These are phyloP conservation scores for Natrix natrix DNA, from an alignment of 2,797 vertebrate species.

Conservation along the genomic window DNA sequence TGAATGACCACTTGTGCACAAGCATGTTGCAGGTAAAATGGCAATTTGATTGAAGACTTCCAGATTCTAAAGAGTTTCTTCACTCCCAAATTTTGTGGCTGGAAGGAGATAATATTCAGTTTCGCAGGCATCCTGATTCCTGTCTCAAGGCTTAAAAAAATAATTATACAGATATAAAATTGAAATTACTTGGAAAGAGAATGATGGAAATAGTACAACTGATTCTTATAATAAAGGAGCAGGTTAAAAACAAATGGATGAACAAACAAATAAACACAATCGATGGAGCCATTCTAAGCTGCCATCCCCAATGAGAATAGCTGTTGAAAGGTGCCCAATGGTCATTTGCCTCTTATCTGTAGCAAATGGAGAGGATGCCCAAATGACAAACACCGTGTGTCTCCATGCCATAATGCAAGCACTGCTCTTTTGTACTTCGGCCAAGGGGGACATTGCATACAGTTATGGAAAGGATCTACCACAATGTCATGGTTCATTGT, in stretches of 20 bases:
- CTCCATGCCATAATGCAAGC: neutral
- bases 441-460: neutral
- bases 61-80: neutral
- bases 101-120: neutral
- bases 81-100: neutral
- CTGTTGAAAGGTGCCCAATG: too few species aligned
- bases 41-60: neutral
- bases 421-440: neutral
- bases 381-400: neutral
- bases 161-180: neutral
- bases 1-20: neutral
- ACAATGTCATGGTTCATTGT: neutral
- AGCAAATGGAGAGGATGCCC: neutral
- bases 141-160: neutral
- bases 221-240: neutral
- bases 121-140: neutral
- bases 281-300: neutral
- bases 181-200: neutral
- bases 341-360: neutral
- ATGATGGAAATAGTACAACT: neutral
- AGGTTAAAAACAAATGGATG: neutral
- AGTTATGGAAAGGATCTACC: neutral
- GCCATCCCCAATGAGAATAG: neutral
- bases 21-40: neutral
- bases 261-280: neutral